Evolutionary conservation across 2,113 vertebrate genomes (phyloP), one percentile per base, ranked within the genome.

Genomic region (Myxocyprinus asiaticus): DNA sequence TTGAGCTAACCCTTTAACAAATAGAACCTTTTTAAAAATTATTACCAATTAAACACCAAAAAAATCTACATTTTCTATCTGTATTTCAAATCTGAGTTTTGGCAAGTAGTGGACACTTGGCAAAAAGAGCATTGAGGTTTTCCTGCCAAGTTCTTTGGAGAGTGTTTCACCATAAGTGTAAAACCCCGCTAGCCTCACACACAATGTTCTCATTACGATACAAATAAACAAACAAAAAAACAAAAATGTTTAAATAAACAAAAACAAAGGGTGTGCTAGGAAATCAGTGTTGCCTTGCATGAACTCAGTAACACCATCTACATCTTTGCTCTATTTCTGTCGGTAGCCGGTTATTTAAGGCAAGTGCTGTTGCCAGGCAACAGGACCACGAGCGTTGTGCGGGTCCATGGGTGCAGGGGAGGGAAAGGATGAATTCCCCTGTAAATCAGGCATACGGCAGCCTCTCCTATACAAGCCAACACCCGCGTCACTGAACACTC

Each of bases 301-400:
- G 90, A 93, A 92, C 91, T 85, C 87, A 42, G 64, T 79, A 69
- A 84, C 79, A 75, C n/a, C 61, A 84, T 90, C 88, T 77, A 86
- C 88, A 88, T 85, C 89, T 45, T 76, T 62, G 82, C 88, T 86
- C 87, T 89, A 86, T 89, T 93, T 90, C 88, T 78, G 84, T 89
- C 88, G 76, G 77, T 86, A 79, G 86, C 77, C 76, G 73, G 90
- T 91, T 93, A 93, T 92, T 93, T 93, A 90, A 93, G 88, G 93
- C 91, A 85, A 91, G 82, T 82, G 77, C 84, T 91, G 93, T 94
- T 94, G 93, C 93, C 88, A 89, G 85, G 93, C 92, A 93, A 94
- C 92, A 90, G 85, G 87, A 87, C 84, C 81, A 87, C 75, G 89
- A 88, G 88, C 89, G 87, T 88, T 77, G 85, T 82, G 66, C 83